A percentile compares a stretch with the other conserved stretches of the same genome.
Conservation (phyloP, 2,113 vertebrate genomes). For the Edolisoma coerulescens region DNA sequence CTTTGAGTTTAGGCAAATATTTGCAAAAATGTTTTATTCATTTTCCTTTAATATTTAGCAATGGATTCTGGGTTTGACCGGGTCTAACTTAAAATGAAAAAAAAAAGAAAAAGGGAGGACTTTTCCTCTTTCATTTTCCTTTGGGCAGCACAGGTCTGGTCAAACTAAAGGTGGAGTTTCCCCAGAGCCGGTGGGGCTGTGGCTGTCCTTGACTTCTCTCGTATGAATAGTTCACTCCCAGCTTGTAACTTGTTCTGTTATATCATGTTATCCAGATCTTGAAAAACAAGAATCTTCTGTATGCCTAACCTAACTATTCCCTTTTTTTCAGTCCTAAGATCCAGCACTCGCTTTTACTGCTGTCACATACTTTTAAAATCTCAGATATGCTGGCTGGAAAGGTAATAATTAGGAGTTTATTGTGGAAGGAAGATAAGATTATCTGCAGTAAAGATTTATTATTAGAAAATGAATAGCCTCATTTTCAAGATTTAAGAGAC, state of each 20-base stretch:
- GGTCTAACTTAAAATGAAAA: not conserved
- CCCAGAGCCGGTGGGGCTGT: not conserved
- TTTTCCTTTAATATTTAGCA: not conserved
- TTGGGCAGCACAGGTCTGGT: not conserved
- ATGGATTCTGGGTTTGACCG: not conserved
- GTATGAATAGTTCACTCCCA: not conserved
- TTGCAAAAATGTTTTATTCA: conserved; percentile 5
- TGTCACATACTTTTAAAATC: conserved; percentile 15
- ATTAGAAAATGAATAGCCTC: conserved; percentile 38
- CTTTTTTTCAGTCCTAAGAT: not conserved
- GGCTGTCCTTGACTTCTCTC: not conserved
- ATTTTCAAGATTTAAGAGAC: conserved; percentile 45
- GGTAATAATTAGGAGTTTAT: conserved; percentile 49
- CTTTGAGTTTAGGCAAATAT: not conserved
- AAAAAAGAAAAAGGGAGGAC: not conserved
- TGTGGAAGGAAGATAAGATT: conserved; percentile 57
- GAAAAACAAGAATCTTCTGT: not conserved
- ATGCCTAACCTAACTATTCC: not conserved
- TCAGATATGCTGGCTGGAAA: conserved; percentile 4
- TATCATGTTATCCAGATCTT: not conserved
- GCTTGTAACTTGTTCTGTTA: not conserved
- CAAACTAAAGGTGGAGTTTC: not conserved
- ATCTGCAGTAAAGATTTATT: conserved; percentile 53
- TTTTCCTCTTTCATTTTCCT: not conserved
- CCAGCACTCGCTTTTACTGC: not conserved